Percentiles rank a stretch among this genome's conserved stretches.
Conservation (phyloP, 2,888 invertebrate genomes). For the Ormyrus nitidulus region DNA sequence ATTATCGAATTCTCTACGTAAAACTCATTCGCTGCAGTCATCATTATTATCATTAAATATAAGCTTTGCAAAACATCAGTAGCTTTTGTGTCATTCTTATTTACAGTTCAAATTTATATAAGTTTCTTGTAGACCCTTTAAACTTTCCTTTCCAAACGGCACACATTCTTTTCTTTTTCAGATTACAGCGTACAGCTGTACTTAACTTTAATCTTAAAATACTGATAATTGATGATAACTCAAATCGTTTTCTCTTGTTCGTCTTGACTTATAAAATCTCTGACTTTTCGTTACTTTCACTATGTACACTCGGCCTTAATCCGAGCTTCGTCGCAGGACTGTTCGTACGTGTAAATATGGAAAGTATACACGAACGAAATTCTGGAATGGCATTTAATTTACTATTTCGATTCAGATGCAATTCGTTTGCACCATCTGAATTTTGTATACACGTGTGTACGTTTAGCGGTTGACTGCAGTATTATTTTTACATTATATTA, state of each 20-base stretch:
- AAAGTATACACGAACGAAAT: constrained; percentile 58
- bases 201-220: constrained; percentile 58
- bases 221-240: constrained; percentile 59
- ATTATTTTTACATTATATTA: constrained; percentile 55
- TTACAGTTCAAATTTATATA: constrained; percentile 38
- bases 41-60: constrained; percentile 42
- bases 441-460: constrained; percentile 58
- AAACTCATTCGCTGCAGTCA: constrained; percentile 53
- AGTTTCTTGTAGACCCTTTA: constrained; percentile 23
- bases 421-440: constrained; percentile 60
- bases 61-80: constrained; percentile 43
- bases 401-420: constrained; percentile 53
- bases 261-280: constrained; percentile 47
- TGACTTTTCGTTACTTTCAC: constrained; percentile 51
- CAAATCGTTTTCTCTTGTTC: constrained; percentile 37
- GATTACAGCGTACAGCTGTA: constrained; percentile 48
- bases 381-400: constrained; percentile 66
- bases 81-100: constrained; percentile 32
- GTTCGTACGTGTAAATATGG: constrained; percentile 50
- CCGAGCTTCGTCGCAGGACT: constrained; percentile 52
- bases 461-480: constrained; percentile 52
- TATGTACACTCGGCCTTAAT: constrained; percentile 55
- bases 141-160: constrained; percentile 36
- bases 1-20: constrained; percentile 44
- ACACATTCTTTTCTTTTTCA: constrained; percentile 28